Evolutionary conservation across 2,888 invertebrate genomes (phyloP), one percentile per base, ranked within the genome.

Genomic region (Hirtodrosophila cameraria): DNA sequence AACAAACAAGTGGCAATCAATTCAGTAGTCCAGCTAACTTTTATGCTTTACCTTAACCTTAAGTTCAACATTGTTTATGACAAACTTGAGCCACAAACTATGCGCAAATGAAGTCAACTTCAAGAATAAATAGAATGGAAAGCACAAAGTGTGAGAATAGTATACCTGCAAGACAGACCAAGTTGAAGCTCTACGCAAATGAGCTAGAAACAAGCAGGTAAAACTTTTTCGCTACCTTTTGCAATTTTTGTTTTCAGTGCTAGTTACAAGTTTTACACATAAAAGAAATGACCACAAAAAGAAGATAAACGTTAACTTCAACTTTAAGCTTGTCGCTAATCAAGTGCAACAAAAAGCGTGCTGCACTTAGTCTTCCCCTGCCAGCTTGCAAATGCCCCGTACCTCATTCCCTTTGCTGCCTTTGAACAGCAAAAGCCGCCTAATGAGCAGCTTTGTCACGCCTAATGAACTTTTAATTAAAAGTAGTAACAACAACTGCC

Each of bases 381-480:
- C 18, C n/a, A 2, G 20, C 7, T 11, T 6, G n/a, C n/a, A n/a
- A n/a, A n/a, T n/a, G n/a, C n/a, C n/a, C n/a, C n/a, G n/a, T n/a
- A 9, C 1, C 8, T 8, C n/a, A 3, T 2, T 1, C 25, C 12
- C 20, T 7, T n/a, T 20, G 7, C 13, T 12, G 13, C 13, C 23
- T 16, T 1, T 16, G 2, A 50, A 18, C 36, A 59, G 50, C 59
- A 61, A 71, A 82, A 63, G 57, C 45, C 46, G 45, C 48, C 72
- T 80, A 82, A 82, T 80, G 82, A 84, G 67, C 75, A 60, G 57
- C 59, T 67, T 66, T 77, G 75, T 77, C 75, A 75, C 65, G 86
- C 75, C 73, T 83, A 83, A 82, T 82, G 84, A 86, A 86, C 84
- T 80, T 86, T 86, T 82, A 86, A 80, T 86, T 82, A 83, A 75